Evolutionary conservation across 92 coral and sea anemone genomes (phyloP), one percentile per base, ranked within the genome.

Genomic region (Zoanthus sansibaricus): DNA sequence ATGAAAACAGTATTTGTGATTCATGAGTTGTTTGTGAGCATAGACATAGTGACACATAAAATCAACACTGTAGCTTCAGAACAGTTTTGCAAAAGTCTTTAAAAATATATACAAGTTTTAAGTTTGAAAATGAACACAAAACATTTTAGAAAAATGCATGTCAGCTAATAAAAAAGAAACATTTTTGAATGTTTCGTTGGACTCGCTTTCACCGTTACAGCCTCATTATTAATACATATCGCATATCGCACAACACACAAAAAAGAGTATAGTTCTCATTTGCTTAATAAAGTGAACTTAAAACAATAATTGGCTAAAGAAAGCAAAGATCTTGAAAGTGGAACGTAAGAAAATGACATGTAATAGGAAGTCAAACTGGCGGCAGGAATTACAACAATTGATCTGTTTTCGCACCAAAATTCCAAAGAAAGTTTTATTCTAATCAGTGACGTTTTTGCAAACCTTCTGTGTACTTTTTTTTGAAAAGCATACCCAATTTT

Each of bases 331-430:
- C 44, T 76, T 13, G 67, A 6, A 0, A 4, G 52, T 51, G 20
- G 47, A 54, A 76, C 64, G 66, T 51, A 76, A 54, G 25, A 13
- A 54, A 52, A 76, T 76, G 31, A 8, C 18, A 54, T 4, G 2
- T 76, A 33, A 76, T 25, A 30, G 68, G 82, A 76, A 76, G 82
- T 58, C 47, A 25, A 76, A 80, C 30, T 46, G 70, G 15, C 13
- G 30, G 42, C 44, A 66, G 55, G 85, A 80, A 62, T 18, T 80
- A 46, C 21, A 13, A 67, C 71, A 80, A 80, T 66, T 25, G 21
- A 76, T 67, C 31, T 52, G 82, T 80, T 80, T 80, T 80, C 44
- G 66, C 75, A 80, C 9, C 44, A 72, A 80, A 80, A 80, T 66
- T 80, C 85, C 85, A 80, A 62, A 80, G 62, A 80, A 47, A 13